A percentile compares a stretch with the other conserved stretches of the same genome.
These are phyloP conservation scores for Zosterops borbonicus DNA, from an alignment of 2,113 vertebrate species.

Conservation along the genomic window DNA sequence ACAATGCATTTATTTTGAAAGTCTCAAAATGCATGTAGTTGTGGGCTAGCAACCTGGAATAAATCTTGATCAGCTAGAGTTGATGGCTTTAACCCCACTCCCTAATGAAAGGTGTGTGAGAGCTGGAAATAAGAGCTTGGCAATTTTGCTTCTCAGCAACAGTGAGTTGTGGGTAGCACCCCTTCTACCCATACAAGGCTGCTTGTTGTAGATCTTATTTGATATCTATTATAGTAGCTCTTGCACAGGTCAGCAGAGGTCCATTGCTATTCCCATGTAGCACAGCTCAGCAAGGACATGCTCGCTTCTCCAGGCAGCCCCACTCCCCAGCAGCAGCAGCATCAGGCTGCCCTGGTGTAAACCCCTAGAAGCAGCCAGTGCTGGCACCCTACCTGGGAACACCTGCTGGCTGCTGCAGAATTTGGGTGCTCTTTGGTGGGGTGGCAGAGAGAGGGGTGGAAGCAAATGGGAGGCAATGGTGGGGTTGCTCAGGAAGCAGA, in stretches of 20 bases:
- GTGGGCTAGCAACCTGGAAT: not conserved
- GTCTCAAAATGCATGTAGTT: not conserved
- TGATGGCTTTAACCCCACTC: not conserved
- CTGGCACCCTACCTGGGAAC: fast-evolving
- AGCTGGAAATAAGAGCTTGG: not conserved
- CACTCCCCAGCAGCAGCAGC: not conserved
- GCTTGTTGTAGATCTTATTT: not conserved
- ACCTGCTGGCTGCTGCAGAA: not conserved
- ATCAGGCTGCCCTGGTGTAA: not conserved
- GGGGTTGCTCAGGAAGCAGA: not conserved
- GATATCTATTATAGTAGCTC: not conserved
- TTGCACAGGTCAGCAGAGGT: not conserved
- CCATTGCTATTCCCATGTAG: fast-evolving
- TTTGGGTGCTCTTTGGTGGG: fast-evolving
- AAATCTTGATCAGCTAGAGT: not conserved
- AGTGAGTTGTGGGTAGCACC: not conserved
- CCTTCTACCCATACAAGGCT: not conserved
- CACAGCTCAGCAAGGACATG: fast-evolving
- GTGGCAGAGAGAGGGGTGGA: fast-evolving
- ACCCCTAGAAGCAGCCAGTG: not conserved
- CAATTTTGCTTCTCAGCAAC: not conserved
- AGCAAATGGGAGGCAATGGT: fast-evolving
- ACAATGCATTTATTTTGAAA: not conserved
- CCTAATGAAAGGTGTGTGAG: not conserved
- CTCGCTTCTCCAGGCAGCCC: not conserved